A percentile compares a stretch with the other conserved stretches of the same genome.
phyloP scores from a whole-genome alignment of 2,113 vertebrate genomes.

The Solea senegalensis region DNA sequence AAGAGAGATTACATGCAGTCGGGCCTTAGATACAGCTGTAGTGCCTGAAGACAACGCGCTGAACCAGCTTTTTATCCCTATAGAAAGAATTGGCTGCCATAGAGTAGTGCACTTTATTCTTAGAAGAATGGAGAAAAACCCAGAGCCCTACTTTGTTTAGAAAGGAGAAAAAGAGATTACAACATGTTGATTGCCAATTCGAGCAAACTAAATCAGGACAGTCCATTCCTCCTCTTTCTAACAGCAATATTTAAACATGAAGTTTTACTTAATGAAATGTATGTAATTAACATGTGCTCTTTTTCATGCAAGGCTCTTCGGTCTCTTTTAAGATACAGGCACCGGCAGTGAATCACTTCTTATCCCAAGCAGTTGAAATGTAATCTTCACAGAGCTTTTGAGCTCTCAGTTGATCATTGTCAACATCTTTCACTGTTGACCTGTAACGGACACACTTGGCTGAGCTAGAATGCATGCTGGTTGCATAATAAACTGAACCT shows the following conservation, averaged over 20 bases:
- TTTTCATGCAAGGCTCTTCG: neutral
- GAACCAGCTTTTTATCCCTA: conserved; percentile 68
- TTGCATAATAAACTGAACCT: no score
- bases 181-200: conserved; percentile 37
- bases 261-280: neutral
- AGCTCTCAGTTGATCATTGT: no score
- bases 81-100: conserved; percentile 65
- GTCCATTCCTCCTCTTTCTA: conserved; percentile 6
- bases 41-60: conserved; percentile 70
- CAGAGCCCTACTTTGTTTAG: conserved; percentile 19
- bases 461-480: no score
- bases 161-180: conserved; percentile 12
- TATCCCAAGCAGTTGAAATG: no score
- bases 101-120: conserved; percentile 59
- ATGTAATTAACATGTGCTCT: neutral
- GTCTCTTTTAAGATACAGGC: neutral
- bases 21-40: conserved; percentile 75
- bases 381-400: neutral
- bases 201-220: conserved; percentile 24
- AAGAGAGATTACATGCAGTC: conserved; percentile 75
- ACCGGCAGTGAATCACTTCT: no score
- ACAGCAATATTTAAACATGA: neutral
- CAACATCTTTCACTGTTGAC: no score
- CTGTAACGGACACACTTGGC: no score
- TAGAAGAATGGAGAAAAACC: conserved; percentile 49